Evolutionary conservation across 2,888 invertebrate genomes (phyloP).

Genomic region (Temnothorax ravouxi): DNA sequence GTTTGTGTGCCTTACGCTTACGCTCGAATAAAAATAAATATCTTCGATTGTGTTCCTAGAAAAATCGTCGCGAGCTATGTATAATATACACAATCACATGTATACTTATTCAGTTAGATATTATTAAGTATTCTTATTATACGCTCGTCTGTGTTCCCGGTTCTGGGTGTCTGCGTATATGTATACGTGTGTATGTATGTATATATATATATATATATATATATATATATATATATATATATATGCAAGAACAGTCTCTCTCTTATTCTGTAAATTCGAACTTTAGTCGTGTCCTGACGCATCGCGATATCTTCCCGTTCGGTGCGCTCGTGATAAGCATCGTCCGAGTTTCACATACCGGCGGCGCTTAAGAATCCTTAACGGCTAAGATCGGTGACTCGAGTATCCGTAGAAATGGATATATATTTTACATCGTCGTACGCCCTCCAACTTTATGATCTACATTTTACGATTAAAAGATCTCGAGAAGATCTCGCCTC

Average conservation of each 20-base stretch:
- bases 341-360: conserved; percentile 31
- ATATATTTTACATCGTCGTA: conserved; percentile 27
- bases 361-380: conserved; percentile 36
- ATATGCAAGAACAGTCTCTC: not conserved
- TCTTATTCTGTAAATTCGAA: conserved; percentile 6
- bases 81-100: conserved; percentile 62
- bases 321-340: not conserved
- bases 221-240: not conserved
- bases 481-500: conserved; percentile 38
- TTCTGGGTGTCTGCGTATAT: not conserved
- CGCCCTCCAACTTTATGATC: conserved; percentile 31
- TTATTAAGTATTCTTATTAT: conserved; percentile 71
- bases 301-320: not conserved
- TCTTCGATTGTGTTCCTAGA: conserved; percentile 78
- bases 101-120: conserved; percentile 70
- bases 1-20: conserved; percentile 66
- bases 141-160: conserved; percentile 28
- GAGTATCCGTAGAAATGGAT: conserved; percentile 23
- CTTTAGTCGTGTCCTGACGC: not conserved
- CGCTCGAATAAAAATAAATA: conserved; percentile 81
- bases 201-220: not conserved
- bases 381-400: conserved; percentile 44
- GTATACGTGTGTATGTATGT: not conserved
- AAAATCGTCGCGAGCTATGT: conserved; percentile 76
- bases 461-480: conserved; percentile 49